Percentiles rank a stretch among this genome's conserved stretches.
These are phyloP conservation scores for Synchiropus splendidus DNA, from an alignment of 2,113 vertebrate genomes.

Conservation along the genomic window DNA sequence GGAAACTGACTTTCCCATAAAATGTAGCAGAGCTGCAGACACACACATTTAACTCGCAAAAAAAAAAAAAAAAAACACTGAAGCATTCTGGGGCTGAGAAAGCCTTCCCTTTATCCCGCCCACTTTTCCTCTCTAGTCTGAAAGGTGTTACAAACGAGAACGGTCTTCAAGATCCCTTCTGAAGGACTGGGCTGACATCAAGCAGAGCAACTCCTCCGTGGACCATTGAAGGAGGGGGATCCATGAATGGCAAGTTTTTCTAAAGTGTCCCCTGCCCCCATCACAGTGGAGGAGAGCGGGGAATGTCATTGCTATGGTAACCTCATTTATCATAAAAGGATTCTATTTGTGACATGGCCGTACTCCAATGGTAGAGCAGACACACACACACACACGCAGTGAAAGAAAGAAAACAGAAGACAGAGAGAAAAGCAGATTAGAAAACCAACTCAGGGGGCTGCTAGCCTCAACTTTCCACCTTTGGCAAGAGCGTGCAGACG, in stretches of 20 bases:
- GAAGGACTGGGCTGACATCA: conserved; percentile 68
- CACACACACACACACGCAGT: conserved; percentile 29
- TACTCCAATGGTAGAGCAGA: conserved; percentile 49
- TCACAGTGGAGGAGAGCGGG: conserved; percentile 46
- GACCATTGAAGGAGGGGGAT: conserved; percentile 19
- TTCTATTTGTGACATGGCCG: conserved; percentile 55
- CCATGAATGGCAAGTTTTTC: conserved; percentile 58
- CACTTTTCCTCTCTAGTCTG: conserved; percentile 55
- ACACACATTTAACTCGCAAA: conserved; percentile 47
- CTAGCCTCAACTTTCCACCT: conserved; percentile 69
- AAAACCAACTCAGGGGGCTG: conserved; percentile 39
- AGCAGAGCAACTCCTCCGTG: conserved; percentile 58
- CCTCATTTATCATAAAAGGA: conserved; percentile 71
- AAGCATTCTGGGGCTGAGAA: conserved; percentile 51
- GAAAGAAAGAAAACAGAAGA: conserved; percentile 22
- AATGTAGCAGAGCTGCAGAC: conserved; percentile 46
- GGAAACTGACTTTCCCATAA: conserved; percentile 60
- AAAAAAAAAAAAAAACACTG: conserved; percentile 37
- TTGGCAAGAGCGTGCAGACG: conserved; percentile 38
- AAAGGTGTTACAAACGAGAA: conserved; percentile 53
- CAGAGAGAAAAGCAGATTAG: conserved; percentile 17
- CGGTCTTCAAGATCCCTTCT: conserved; percentile 63
- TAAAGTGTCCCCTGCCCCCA: conserved; percentile 48
- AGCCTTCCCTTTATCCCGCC: conserved; percentile 42
- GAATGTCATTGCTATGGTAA: conserved; percentile 72